Percentiles rank a stretch among this genome's conserved stretches.
These are phyloP conservation scores for Drosophila subquinaria DNA, from an alignment of 2,888 invertebrate genomes.

Conservation along the genomic window DNA sequence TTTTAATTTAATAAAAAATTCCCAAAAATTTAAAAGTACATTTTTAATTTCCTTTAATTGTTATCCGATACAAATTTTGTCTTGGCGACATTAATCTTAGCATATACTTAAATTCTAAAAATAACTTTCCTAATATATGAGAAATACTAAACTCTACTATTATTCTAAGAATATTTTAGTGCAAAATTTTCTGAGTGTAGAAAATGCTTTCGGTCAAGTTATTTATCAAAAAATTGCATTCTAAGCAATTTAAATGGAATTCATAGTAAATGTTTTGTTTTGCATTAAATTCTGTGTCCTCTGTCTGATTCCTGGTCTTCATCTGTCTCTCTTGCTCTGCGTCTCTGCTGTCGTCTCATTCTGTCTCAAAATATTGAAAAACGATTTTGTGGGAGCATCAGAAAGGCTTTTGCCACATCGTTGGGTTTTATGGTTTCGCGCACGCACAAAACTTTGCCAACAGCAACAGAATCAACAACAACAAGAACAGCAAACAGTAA, in stretches of 20 bases:
- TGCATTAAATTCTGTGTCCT: slow-evolving; percentile 26
- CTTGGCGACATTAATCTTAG: too few species aligned
- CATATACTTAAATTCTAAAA: too few species aligned
- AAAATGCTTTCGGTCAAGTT: slow-evolving; percentile 37
- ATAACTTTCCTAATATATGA: neutral
- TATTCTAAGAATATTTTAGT: neutral
- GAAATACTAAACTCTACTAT: neutral
- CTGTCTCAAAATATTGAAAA: slow-evolving; percentile 67
- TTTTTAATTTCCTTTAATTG: too few species aligned
- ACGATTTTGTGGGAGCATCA: slow-evolving; percentile 75
- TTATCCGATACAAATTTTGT: too few species aligned
- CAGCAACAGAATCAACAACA: slow-evolving; percentile 39
- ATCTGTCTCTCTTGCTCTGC: neutral
- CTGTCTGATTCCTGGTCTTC: neutral
- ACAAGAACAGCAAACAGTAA: slow-evolving; percentile 18
- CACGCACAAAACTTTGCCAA: slow-evolving; percentile 77
- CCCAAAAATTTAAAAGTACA: too few species aligned
- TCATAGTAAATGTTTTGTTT: slow-evolving; percentile 8
- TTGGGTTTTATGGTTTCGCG: slow-evolving; percentile 81
- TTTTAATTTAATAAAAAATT: too few species aligned
- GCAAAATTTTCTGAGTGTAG: neutral
- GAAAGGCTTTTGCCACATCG: slow-evolving; percentile 79
- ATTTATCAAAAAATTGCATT: slow-evolving; percentile 45
- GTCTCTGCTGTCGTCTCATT: neutral
- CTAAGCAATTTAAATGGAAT: slow-evolving; percentile 32